Conservation (phyloP, 30 jellyfish, hydroid and myxozoan species). For the Chironex yamaguchii region DNA sequence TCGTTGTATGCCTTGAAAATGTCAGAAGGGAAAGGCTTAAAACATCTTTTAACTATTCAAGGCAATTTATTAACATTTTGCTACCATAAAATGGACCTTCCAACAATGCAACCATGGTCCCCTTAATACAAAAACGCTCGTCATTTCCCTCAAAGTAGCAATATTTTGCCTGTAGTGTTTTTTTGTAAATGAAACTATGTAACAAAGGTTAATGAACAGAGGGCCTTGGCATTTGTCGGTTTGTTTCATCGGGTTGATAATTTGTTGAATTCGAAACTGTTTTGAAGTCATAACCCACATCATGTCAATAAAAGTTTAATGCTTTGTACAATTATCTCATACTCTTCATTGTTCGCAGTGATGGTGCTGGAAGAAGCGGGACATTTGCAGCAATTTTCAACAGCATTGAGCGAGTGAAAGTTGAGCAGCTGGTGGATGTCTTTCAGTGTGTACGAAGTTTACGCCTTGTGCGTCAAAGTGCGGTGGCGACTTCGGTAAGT, state of each 20-base stretch:
- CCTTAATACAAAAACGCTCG: too few relatives aligned
- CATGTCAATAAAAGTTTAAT: not conserved
- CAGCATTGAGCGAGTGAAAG: slow-evolving; percentile 88
- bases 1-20: too few relatives aligned
- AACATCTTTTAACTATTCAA: too few relatives aligned
- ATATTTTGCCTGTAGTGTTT: too few relatives aligned
- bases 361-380: slow-evolving; percentile 94
- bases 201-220: not conserved
- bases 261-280: not conserved
- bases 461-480: slow-evolving; percentile 71
- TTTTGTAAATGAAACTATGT: too few relatives aligned
- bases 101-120: too few relatives aligned
- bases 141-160: too few relatives aligned
- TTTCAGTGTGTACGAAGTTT: slow-evolving; percentile 84
- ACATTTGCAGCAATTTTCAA: slow-evolving; percentile 81
- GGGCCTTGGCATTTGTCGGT: too few relatives aligned
- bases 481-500: slow-evolving; percentile 92
- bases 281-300: not conserved
- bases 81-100: too few relatives aligned
- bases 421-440: slow-evolving; percentile 84
- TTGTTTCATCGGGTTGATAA: not conserved
- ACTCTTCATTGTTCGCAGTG: slow-evolving; percentile 22
- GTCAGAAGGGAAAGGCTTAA: too few relatives aligned
- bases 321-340: not conserved
- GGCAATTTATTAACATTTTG: too few relatives aligned